Evolutionary conservation across 2,888 invertebrate species (phyloP), one percentile per base, ranked within the genome.

Genomic region (Cacoxenus indagator): DNA sequence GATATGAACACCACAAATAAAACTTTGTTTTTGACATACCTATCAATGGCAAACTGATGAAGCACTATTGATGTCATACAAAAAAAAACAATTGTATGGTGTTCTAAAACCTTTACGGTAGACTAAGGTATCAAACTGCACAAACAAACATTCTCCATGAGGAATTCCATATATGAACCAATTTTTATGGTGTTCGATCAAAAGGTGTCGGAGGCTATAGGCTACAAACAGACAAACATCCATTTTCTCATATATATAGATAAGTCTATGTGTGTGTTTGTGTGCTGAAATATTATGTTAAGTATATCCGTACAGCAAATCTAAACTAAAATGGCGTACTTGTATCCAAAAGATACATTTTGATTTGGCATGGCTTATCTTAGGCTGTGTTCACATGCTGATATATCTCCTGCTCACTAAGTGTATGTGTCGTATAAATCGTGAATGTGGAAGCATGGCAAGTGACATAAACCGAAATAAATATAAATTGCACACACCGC

Each of bases 361-460:
- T 80, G 80, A 82, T 80, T 82, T 76, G 78, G 76, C 81, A 76
- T 74, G 74, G 78, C 73, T 78, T 83, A 83, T 83, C 83, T 76
- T 72, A n/a, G n/a, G 72, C 69, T 67, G 67, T 24, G 55, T 45
- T 64, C 51, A 57, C 64, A 66, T 45, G 45, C 61, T 62, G 61
- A 43, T 62, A 62, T 43, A 45, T 27, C 11, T 65, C 45, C 57
- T 65, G 66, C 45, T 65, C 62, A 54, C 51, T 71, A n/a, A n/a
- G 59, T 62, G 64, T 71, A 51, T 67, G 71, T 78, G 75, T 67
- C 51, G 9, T 51, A 27, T 24, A 59, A 51, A 51, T 51, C 22
- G 19, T 19, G 19, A 51, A 1, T 14, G 22, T 14, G 54, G 8
- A 14, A 22, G 43, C 61, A 24, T 14, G 24, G 26, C 55, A 14